Conservation (phyloP, 2,888 invertebrate species). For the Cheilosia grossa region DNA sequence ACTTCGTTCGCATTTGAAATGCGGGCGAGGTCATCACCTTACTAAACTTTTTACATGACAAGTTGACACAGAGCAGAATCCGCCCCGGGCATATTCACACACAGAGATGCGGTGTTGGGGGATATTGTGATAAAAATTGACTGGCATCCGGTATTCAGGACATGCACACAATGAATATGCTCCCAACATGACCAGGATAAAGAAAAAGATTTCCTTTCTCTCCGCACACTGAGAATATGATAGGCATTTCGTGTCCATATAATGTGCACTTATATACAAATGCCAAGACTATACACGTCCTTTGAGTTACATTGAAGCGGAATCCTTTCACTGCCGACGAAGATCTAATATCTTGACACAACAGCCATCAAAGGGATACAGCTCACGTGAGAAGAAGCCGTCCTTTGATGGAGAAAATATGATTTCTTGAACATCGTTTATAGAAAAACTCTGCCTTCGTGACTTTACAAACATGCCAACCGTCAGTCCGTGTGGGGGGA, state of each 20-base stretch:
- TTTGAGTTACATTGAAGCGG: slow-evolving; percentile 59
- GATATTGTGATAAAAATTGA: slow-evolving; percentile 65
- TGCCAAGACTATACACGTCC: slow-evolving; percentile 33
- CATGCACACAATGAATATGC: slow-evolving; percentile 73
- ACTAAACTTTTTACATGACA: slow-evolving; percentile 66
- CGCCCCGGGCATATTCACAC: not conserved
- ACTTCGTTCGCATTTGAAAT: slow-evolving; percentile 56
- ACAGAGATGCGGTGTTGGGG: not conserved
- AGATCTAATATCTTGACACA: slow-evolving; percentile 63
- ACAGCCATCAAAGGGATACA: slow-evolving; percentile 40
- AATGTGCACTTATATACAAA: slow-evolving; percentile 38
- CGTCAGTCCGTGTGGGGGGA: not conserved
- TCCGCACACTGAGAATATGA: slow-evolving; percentile 24
- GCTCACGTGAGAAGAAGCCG: slow-evolving; percentile 38
- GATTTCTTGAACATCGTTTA: slow-evolving; percentile 42
- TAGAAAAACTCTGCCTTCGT: slow-evolving; percentile 21
- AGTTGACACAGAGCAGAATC: slow-evolving; percentile 16
- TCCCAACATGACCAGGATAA: slow-evolving; percentile 69
- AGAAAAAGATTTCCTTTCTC: slow-evolving; percentile 57
- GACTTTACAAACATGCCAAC: slow-evolving; percentile 29
- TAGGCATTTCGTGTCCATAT: slow-evolving; percentile 65
- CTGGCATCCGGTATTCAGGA: slow-evolving; percentile 73
- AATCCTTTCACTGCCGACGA: slow-evolving; percentile 59
- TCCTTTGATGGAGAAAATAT: slow-evolving; percentile 44
- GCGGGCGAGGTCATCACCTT: slow-evolving; percentile 70